A percentile compares a stretch with the other conserved stretches of the same genome.
Evolutionary conservation across 1,140 invertebrate genomes (phyloP).

Genomic region (Potamilus streckersoni): DNA sequence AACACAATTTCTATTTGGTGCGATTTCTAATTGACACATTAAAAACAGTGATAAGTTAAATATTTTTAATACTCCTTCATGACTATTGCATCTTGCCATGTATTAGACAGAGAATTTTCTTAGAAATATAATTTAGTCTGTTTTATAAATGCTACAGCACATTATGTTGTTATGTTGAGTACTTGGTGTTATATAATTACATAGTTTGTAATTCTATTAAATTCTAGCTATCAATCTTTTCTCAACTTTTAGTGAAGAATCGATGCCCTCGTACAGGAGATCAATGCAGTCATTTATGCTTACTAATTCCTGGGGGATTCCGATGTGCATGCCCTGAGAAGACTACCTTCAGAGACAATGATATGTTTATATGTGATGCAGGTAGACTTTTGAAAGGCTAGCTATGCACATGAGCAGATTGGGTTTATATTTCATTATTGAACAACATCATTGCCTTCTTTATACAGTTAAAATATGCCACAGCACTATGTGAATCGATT

Average conservation of each 20-base stretch:
- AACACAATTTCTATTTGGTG: too few relatives aligned
- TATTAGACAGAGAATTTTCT: not conserved
- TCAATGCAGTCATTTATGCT: slow-evolving; percentile 89
- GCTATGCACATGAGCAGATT: not conserved
- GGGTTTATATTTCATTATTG: slow-evolving; percentile 13
- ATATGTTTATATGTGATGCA: slow-evolving; percentile 76
- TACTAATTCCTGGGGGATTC: slow-evolving; percentile 86
- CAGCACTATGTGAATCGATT: not conserved
- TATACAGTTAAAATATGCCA: slow-evolving; percentile 5
- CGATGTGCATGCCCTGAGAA: slow-evolving; percentile 90
- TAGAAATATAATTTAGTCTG: not conserved
- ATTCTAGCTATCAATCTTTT: not conserved
- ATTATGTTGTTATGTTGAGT: not conserved
- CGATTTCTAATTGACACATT: too few relatives aligned
- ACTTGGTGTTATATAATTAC: not conserved
- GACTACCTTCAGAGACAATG: slow-evolving; percentile 65
- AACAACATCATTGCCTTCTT: slow-evolving; percentile 9
- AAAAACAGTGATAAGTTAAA: too few relatives aligned
- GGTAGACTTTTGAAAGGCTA: slow-evolving; percentile 63
- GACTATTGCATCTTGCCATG: not conserved
- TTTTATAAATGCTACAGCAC: not conserved
- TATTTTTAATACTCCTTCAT: not conserved
- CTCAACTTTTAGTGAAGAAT: slow-evolving; percentile 72
- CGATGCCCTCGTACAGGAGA: slow-evolving; percentile 77
- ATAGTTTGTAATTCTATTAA: not conserved